These are phyloP conservation scores for Exephanes ischioxanthus DNA, from an alignment of 2,888 invertebrate species.

Conservation along the genomic window DNA sequence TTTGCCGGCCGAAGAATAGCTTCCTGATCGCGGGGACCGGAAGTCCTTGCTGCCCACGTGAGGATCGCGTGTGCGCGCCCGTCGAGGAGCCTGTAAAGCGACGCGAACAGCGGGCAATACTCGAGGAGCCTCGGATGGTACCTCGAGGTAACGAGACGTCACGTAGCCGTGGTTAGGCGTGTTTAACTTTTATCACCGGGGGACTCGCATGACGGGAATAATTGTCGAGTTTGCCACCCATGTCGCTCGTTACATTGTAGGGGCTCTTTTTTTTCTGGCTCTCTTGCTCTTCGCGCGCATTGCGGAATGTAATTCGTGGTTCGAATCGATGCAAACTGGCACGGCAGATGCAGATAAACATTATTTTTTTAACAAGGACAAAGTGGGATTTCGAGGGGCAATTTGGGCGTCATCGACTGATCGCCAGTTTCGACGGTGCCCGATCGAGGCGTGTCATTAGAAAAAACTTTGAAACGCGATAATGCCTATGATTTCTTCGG, in stretches of 20 bases:
- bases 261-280: constrained; percentile 35
- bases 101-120: constrained; percentile 22
- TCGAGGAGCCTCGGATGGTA: constrained; percentile 52
- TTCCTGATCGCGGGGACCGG: constrained; percentile 56
- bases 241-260: constrained; percentile 64
- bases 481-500: constrained; percentile 49
- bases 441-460: constrained; percentile 32
- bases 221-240: constrained; percentile 78
- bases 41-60: constrained; percentile 49
- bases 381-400: constrained; percentile 6
- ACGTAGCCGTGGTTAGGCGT: constrained; percentile 80
- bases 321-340: neutral
- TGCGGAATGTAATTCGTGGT: constrained; percentile 11
- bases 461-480: constrained; percentile 41
- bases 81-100: constrained; percentile 35
- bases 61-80: neutral
- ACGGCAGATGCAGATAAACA: no score
- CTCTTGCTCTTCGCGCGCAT: constrained; percentile 44
- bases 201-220: constrained; percentile 82
- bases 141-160: constrained; percentile 71
- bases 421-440: constrained; percentile 12
- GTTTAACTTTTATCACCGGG: constrained; percentile 81
- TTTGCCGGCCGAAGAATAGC: neutral
- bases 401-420: constrained; percentile 50
- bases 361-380: neutral